Percentiles rank a stretch among this genome's conserved stretches.
Conservation (phyloP, 2,797 vertebrate genomes). For the Salmo trutta region DNA sequence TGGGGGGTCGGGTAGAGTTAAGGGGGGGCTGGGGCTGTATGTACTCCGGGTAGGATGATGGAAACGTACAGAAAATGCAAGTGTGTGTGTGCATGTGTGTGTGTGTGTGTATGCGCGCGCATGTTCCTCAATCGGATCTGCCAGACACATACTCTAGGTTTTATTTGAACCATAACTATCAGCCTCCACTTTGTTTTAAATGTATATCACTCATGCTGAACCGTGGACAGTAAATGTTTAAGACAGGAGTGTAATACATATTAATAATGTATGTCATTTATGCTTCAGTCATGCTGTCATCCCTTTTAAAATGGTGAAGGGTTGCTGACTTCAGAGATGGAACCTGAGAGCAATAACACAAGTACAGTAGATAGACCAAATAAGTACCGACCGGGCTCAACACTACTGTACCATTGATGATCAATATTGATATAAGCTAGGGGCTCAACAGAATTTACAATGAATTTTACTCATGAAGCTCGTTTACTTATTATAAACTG, state of each 20-base stretch:
- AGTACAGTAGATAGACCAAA: not conserved
- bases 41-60: constrained; percentile 40
- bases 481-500: not conserved
- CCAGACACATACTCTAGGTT: constrained; percentile 4
- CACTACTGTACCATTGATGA: not conserved
- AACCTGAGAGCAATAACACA: not conserved
- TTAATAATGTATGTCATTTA: constrained; percentile 3
- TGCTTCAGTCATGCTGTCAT: not conserved
- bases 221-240: not conserved
- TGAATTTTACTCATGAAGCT: not conserved
- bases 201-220: not conserved
- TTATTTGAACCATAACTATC: constrained; percentile 13
- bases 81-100: not conserved
- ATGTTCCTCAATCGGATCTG: not conserved
- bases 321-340: not conserved
- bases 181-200: not conserved
- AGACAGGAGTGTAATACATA: not conserved
- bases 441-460: not conserved
- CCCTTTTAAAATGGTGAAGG: not conserved
- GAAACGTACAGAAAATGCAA: constrained; percentile 15
- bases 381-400: not conserved
- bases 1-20: constrained; percentile 29
- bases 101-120: too few species aligned
- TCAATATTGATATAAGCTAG: too few species aligned
- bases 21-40: constrained; percentile 12